Conservation (phyloP, 2,888 invertebrate genomes). For the Sphinx pinastri region DNA sequence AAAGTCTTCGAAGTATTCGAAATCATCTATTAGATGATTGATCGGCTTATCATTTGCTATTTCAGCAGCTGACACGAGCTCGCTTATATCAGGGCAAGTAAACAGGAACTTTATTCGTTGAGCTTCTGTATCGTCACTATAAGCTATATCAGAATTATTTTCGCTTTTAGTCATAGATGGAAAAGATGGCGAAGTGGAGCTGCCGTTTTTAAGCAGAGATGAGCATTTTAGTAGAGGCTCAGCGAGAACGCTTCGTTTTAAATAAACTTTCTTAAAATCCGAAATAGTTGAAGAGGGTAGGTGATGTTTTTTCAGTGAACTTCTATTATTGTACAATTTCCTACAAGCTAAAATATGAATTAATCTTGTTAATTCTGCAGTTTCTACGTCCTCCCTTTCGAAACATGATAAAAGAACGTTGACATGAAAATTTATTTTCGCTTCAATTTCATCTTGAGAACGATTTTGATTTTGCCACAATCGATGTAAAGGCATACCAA, state of each 20-base stretch:
- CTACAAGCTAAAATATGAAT: slow-evolving; percentile 70
- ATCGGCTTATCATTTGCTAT: slow-evolving; percentile 61
- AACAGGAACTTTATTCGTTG: slow-evolving; percentile 61
- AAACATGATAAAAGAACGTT: slow-evolving; percentile 72
- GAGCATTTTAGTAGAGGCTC: slow-evolving; percentile 60
- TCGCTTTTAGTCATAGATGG: slow-evolving; percentile 59
- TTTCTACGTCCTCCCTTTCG: slow-evolving; percentile 68
- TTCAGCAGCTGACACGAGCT: slow-evolving; percentile 72
- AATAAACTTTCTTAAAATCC: slow-evolving; percentile 70
- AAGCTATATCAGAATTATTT: slow-evolving; percentile 43
- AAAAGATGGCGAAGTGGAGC: slow-evolving; percentile 50
- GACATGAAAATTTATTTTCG: slow-evolving; percentile 71
- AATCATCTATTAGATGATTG: slow-evolving; percentile 69
- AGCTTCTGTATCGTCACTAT: slow-evolving; percentile 46
- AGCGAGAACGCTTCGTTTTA: slow-evolving; percentile 70
- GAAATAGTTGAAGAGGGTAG: slow-evolving; percentile 52
- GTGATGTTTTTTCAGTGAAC: slow-evolving; percentile 64
- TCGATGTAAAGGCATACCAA: slow-evolving; percentile 65
- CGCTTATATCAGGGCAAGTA: slow-evolving; percentile 74
- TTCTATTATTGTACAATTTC: slow-evolving; percentile 72
- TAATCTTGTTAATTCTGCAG: slow-evolving; percentile 64
- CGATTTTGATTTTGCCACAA: slow-evolving; percentile 58
- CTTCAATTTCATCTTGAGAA: slow-evolving; percentile 57
- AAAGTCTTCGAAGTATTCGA: slow-evolving; percentile 74
- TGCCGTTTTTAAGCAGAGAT: slow-evolving; percentile 43